phyloP scores from a whole-genome alignment of 2,113 vertebrate genomes.

The Empidonax alnorum region DNA sequence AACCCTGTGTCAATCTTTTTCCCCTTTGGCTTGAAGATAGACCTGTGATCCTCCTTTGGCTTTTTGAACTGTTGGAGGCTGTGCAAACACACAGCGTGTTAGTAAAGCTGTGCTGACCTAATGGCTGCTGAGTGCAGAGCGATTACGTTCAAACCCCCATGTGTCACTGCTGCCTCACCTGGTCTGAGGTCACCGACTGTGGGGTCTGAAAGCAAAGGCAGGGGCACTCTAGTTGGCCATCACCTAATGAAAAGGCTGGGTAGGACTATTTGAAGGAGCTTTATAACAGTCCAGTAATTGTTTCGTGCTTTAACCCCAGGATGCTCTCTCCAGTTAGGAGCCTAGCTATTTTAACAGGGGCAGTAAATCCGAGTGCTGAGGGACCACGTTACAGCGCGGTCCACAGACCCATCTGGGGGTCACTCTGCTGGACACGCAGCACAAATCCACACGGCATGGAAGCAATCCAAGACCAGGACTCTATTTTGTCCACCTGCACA shows the following conservation, averaged over 20 bases:
- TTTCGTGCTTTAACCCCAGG: conserved; percentile 16
- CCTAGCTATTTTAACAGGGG: background rate
- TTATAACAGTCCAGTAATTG: conserved; percentile 23
- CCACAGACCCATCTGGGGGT: background rate
- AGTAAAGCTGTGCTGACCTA: conserved; percentile 73
- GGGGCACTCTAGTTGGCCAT: conserved; percentile 43
- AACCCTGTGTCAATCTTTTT: conserved; percentile 68
- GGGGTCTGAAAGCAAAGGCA: conserved; percentile 11
- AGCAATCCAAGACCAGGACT: background rate
- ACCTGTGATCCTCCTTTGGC: conserved; percentile 77
- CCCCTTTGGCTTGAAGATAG: conserved; percentile 70
- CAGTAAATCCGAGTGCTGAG: background rate
- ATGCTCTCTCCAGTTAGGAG: conserved; percentile 1
- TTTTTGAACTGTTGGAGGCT: conserved; percentile 80
- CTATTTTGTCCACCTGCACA: background rate
- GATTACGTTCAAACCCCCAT: conserved; percentile 52
- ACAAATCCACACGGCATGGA: conserved; percentile 8
- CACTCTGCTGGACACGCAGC: background rate
- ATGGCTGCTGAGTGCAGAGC: conserved; percentile 66
- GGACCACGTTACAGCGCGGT: background rate
- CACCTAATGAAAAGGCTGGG: conserved; percentile 40
- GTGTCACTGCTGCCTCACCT: conserved; percentile 60
- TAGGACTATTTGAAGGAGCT: conserved; percentile 3
- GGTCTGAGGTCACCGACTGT: conserved; percentile 22
- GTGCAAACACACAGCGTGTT: conserved; percentile 72